Percentiles rank a stretch among this genome's conserved stretches.
Conservation (phyloP, 1,140 invertebrate species). For the Drosophila sturtevanti region DNA sequence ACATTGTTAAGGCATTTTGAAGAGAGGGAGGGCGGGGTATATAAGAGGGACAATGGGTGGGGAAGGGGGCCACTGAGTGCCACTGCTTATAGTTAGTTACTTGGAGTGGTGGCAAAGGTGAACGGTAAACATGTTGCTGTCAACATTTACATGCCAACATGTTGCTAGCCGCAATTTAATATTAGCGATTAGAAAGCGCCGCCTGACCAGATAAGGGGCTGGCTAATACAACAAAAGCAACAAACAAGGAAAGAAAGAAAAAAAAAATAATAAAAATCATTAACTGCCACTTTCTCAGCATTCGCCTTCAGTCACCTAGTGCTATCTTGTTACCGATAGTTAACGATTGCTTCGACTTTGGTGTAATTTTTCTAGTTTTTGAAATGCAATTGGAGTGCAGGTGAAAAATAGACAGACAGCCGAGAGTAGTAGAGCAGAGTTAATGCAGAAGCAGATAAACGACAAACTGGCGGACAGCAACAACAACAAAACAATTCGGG, state of each 20-base stretch:
- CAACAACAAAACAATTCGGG: constrained; percentile 37
- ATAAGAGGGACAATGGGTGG: background rate
- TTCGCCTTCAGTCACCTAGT: background rate
- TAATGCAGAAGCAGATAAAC: constrained; percentile 22
- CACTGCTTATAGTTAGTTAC: constrained; percentile 34
- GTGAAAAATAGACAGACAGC: constrained; percentile 69
- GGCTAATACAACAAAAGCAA: background rate
- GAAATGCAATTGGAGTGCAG: constrained; percentile 56
- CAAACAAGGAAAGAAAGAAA: background rate
- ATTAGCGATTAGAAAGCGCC: constrained; percentile 52
- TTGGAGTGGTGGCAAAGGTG: constrained; percentile 25
- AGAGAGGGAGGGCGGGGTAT: background rate
- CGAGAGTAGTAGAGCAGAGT: background rate
- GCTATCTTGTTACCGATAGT: constrained; percentile 4
- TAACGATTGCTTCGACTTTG: constrained; percentile 34
- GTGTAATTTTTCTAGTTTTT: constrained; percentile 59
- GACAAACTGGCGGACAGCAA: constrained; percentile 48
- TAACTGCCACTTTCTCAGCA: constrained; percentile 33
- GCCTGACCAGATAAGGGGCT: constrained; percentile 49
- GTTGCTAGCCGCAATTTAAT: constrained; percentile 36
- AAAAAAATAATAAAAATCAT: constrained; percentile 16
- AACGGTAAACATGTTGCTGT: constrained; percentile 77
- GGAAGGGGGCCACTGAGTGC: constrained; percentile 2
- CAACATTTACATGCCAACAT: constrained; percentile 68
- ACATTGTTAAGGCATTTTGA: constrained; percentile 58